phyloP scores from a whole-genome alignment of 2,888 invertebrate genomes.

The Drosophila setosimentum region DNA sequence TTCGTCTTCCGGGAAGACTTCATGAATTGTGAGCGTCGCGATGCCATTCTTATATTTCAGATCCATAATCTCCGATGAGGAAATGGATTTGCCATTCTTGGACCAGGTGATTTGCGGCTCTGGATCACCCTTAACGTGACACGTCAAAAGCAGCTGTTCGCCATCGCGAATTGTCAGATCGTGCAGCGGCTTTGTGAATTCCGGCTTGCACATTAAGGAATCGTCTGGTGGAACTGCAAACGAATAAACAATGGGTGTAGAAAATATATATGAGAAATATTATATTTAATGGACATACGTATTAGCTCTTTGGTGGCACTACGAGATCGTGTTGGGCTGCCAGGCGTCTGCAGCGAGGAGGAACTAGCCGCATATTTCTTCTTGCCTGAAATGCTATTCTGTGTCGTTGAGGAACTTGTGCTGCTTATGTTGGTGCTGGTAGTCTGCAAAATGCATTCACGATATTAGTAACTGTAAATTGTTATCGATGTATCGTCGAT shows the following conservation, averaged over 20 bases:
- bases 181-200: constrained; percentile 91
- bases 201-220: constrained; percentile 93
- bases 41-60: constrained; percentile 96
- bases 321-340: constrained; percentile 94
- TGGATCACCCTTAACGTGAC: constrained; percentile 95
- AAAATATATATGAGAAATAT: not conserved
- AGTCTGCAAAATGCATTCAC: constrained; percentile 41
- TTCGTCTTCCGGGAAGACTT: constrained; percentile 98
- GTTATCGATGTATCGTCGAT: not conserved
- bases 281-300: constrained; percentile 82
- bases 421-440: constrained; percentile 48
- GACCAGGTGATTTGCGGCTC: constrained; percentile 96
- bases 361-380: constrained; percentile 88
- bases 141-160: constrained; percentile 92
- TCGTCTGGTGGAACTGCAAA: constrained; percentile 93
- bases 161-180: constrained; percentile 94
- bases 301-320: constrained; percentile 95
- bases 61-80: constrained; percentile 94
- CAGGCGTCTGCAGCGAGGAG: constrained; percentile 88
- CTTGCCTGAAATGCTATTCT: constrained; percentile 81
- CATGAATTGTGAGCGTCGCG: constrained; percentile 94
- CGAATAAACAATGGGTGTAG: not conserved
- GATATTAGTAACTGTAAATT: not conserved
- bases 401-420: constrained; percentile 78
- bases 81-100: constrained; percentile 91